Conservation (phyloP, 2,888 invertebrate species). For the Dryobota labecula region DNA sequence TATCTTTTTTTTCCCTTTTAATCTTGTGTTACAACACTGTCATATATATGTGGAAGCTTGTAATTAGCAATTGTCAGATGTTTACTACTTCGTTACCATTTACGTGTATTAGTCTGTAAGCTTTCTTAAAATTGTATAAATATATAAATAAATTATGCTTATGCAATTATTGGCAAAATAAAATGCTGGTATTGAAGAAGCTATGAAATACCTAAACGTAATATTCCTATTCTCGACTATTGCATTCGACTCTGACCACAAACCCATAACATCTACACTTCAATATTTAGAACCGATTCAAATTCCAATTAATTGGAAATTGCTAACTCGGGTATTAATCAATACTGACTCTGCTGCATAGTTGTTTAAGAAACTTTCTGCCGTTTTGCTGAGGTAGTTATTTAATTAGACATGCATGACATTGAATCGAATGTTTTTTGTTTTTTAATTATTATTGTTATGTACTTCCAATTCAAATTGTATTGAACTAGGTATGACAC, state of each 20-base stretch:
- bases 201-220: conserved; percentile 11
- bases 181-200: neutral
- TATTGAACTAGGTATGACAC: too few species aligned
- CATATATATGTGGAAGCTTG: too few species aligned
- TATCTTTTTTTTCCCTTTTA: too few species aligned
- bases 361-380: neutral
- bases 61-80: too few species aligned
- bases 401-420: neutral
- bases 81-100: too few species aligned
- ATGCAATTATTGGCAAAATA: neutral
- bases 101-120: too few species aligned
- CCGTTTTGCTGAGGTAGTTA: neutral
- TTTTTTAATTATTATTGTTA: too few species aligned
- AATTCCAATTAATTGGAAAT: conserved; percentile 21
- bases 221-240: neutral
- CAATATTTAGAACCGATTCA: conserved; percentile 18
- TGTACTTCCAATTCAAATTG: too few species aligned
- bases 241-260: conserved; percentile 21
- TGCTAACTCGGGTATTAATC: conserved; percentile 6
- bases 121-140: too few species aligned
- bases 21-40: too few species aligned
- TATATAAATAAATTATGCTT: too few species aligned
- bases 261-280: conserved; percentile 10
- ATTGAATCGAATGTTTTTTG: too few species aligned
- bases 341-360: neutral